Conservation (phyloP, 1,140 invertebrate genomes). For the Geopemphigus sp. region DNA sequence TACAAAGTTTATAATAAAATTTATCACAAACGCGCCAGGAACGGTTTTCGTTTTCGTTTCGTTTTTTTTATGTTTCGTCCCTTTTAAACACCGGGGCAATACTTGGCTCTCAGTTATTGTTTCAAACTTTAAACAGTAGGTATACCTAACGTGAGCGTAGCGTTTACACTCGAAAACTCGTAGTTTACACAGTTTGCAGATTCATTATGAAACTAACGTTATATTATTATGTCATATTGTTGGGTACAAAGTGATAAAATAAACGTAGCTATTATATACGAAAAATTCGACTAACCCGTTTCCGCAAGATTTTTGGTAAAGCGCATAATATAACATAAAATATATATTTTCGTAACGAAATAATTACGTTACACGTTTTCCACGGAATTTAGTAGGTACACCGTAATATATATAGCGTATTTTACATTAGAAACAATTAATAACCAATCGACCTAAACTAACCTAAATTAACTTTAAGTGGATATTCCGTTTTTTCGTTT, state of each 20-base stretch:
- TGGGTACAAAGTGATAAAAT: background rate
- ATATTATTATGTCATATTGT: conserved; percentile 4
- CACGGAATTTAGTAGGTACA: no score
- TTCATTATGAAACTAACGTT: conserved; percentile 1
- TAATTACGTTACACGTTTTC: no score
- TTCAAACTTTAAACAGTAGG: conserved; percentile 21
- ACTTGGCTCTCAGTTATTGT: conserved; percentile 24
- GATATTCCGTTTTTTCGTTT: no score
- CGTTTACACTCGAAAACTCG: conserved; percentile 9
- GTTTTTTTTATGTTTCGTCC: background rate
- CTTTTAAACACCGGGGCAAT: background rate
- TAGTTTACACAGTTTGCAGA: background rate
- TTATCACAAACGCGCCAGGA: background rate
- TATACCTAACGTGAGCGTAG: background rate
- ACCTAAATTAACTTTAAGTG: no score
- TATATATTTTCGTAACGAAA: no score
- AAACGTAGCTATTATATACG: background rate
- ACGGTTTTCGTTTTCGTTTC: background rate
- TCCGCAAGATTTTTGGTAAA: background rate
- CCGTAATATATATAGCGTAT: no score
- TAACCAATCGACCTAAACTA: no score
- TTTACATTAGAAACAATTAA: no score
- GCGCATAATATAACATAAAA: no score
- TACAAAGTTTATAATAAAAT: background rate
- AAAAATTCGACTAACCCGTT: background rate